phyloP scores from a whole-genome alignment of 2,113 vertebrate species.

The Notarius quadriscutis region DNA sequence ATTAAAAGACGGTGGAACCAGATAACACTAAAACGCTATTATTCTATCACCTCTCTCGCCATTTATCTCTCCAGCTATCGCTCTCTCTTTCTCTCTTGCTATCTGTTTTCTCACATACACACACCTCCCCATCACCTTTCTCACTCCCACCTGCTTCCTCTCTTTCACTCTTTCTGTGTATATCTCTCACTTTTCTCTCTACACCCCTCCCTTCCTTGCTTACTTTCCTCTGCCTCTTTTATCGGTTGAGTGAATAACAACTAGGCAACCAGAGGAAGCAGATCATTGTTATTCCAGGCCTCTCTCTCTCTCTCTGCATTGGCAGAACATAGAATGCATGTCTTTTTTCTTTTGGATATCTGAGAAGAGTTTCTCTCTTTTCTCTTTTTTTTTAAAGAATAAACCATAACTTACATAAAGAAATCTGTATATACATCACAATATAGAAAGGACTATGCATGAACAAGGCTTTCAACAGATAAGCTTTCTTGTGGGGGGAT shows the following conservation, averaged over 20 bases:
- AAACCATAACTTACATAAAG: slow-evolving; percentile 16
- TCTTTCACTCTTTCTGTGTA: slow-evolving; percentile 15
- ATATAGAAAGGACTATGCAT: slow-evolving; percentile 15
- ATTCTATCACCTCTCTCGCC: slow-evolving; percentile 8
- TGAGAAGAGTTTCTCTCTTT: slow-evolving; percentile 6
- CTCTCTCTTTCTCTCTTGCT: neutral
- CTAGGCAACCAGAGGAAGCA: slow-evolving; percentile 52
- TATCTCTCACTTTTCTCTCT: slow-evolving; percentile 12
- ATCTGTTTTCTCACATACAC: slow-evolving; percentile 10
- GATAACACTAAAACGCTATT: slow-evolving; percentile 46
- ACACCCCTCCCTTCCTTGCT: neutral
- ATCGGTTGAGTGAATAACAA: slow-evolving; percentile 55
- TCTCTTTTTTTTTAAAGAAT: slow-evolving; percentile 22
- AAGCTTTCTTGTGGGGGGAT: neutral
- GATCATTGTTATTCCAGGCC: slow-evolving; percentile 51
- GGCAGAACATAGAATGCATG: neutral
- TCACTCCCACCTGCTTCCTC: slow-evolving; percentile 10
- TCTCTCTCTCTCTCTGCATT: slow-evolving; percentile 11
- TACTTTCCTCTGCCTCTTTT: slow-evolving; percentile 20
- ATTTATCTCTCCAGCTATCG: neutral
- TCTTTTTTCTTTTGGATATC: neutral
- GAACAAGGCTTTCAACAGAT: slow-evolving; percentile 20
- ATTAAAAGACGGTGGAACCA: slow-evolving; percentile 50
- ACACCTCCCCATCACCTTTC: slow-evolving; percentile 6
- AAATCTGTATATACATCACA: slow-evolving; percentile 18